Evolutionary conservation across 2,888 invertebrate genomes (phyloP), one percentile per base, ranked within the genome.

Genomic region (Eupithecia subumbrata): DNA sequence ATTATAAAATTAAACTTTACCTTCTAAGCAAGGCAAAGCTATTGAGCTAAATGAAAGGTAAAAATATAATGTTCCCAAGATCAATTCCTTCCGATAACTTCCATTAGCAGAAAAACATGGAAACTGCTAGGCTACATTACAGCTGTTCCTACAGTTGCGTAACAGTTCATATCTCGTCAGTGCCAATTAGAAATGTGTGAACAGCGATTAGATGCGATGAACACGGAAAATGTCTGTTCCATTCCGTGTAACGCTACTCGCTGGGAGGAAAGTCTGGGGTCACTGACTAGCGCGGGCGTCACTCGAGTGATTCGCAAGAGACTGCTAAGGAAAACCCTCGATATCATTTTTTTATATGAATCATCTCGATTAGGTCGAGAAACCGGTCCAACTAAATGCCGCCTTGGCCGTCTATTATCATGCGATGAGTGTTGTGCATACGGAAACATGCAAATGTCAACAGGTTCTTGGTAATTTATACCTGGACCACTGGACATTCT

Each of bases 221-320:
- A 83, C 80, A 82, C 81, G 82, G 82, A 85, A 83, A 79, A 77
- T 78, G 56, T 72, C 78, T 80, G 81, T 79, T 80, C 82, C 81
- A 76, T 75, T 40, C 83, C 81, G 77, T 75, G 76, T 52, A 77
- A 76, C 76, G 76, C 25, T n/a, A 56, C 37, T 37, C 34, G 69
- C 11, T 70, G 71, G 79, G 80, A 80, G 75, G 80, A 79, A 77
- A 80, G 79, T 80, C 81, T 80, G 83, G 87, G 90, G 89, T 89
- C 89, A 87, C 84, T 88, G 90, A 89, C 89, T 83, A 80, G 82
- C 81, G 83, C 81, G 82, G 83, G 80, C 81, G 80, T 82, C 79
- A 75, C 81, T 79, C 81, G 80, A 78, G 79, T 80, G 68, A 82
- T 82, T 87, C 80, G 80, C 79, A 78, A 85, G 84, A 87, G 85